phyloP scores from a whole-genome alignment of 2,888 invertebrate species.

The Furcula furcula region DNA sequence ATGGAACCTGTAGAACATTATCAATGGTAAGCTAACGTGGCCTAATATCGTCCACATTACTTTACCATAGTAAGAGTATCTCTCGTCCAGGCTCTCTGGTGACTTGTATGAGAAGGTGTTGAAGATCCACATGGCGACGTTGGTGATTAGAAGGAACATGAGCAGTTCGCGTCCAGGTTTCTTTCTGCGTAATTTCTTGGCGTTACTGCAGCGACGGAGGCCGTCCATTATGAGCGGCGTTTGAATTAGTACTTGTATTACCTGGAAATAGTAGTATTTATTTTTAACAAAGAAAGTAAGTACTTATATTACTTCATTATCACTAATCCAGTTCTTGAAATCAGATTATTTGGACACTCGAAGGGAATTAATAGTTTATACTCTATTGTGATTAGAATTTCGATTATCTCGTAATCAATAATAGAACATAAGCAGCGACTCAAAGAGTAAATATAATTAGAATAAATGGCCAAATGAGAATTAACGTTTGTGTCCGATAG shows the following conservation, averaged over 20 bases:
- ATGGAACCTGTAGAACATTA: constrained; percentile 90
- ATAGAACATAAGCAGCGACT: too few species aligned
- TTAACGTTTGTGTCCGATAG: too few species aligned
- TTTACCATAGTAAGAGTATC: constrained; percentile 86
- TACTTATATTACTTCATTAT: too few species aligned
- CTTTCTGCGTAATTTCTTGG: constrained; percentile 80
- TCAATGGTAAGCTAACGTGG: constrained; percentile 87
- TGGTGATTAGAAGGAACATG: constrained; percentile 88
- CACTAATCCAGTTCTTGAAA: too few species aligned
- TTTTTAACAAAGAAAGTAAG: too few species aligned
- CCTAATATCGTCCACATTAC: constrained; percentile 87
- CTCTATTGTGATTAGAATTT: too few species aligned
- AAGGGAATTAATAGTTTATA: too few species aligned
- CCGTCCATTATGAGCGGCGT: constrained; percentile 88
- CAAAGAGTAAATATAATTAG: too few species aligned
- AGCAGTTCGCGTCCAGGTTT: constrained; percentile 89
- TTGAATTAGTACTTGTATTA: constrained; percentile 87
- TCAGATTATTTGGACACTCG: too few species aligned
- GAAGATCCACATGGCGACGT: constrained; percentile 89
- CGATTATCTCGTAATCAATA: too few species aligned
- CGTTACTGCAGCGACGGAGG: constrained; percentile 87
- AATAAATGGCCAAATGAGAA: too few species aligned
- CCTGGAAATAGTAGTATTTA: too few species aligned
- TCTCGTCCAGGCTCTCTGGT: constrained; percentile 72
- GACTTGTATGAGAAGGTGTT: constrained; percentile 85